Base-by-base conservation (phyloP, 2,888 invertebrate species). In the Plebejus anna region DNA sequence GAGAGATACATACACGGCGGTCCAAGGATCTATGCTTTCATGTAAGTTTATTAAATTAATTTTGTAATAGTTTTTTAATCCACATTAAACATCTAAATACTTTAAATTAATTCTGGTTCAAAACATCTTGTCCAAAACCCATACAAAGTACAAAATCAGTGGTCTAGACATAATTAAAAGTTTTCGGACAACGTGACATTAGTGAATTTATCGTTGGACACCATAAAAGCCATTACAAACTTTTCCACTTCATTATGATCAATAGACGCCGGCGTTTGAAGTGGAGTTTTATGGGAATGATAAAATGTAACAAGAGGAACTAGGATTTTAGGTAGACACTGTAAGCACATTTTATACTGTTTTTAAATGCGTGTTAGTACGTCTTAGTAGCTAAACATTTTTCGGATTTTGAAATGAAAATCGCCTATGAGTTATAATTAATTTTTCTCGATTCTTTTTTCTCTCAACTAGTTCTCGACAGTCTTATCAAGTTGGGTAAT, bases 121-220 rank as follows among this genome's bases (percentile, higher is more conserved):
- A 57, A 57, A 22, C n/a, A 22, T 61, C 22, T 61, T 61, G 28
- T 66, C 13, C 66, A 36, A 5, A 36, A 32, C 66, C 32, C 16
- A 36, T 72, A 75, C 75, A 61, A 75, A 57, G 59, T 75, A 75
- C 61, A 75, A 59, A 38, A 75, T 75, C 75, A 75, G 38, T 75
- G 75, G 75, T 75, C 75, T 75, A 75, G 75, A 75, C 75, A 75
- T 75, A 75, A 75, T 75, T 75, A 75, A 75, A 75, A 75, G 75
- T 75, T 75, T 75, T 59, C 59, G 38, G 57, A 59, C 75, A 59
- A 75, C 75, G 75, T 57, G 75, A 75, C 75, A 75, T 59, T 75
- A 75, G 75, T 75, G 75, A 75, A 75, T 75, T 75, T 73, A 73
- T 73, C 32, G 73, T 55, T 32, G 9, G 72, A 51, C 73, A 73